Evolutionary conservation across 1,140 invertebrate genomes (phyloP), one percentile per base, ranked within the genome.

Genomic region (Caenorhabditis remanei): DNA sequence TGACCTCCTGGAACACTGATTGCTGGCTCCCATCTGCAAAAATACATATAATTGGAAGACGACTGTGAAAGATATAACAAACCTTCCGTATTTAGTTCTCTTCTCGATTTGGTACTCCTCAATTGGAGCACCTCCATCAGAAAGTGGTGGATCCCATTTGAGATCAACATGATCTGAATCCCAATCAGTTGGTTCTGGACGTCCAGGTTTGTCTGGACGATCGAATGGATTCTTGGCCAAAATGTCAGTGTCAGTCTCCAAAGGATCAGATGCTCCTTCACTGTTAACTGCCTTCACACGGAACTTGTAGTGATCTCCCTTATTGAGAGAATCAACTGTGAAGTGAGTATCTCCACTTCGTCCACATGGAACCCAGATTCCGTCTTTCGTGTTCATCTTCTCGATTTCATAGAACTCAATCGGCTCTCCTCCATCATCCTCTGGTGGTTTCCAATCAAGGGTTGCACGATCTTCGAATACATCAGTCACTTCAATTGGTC

Each of bases 51-150:
- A 84, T 63, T 58, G 5, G 21, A 6, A 3, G 16, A 84, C 8
- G 6, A 40, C 40, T 7, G n/a, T 46, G n/a, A 6, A 14, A 58
- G 13, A 21, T 24, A 5, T 13, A 13, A 61, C 32, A 58, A 24
- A 85, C 67, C 86, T 87, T 95, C 95, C 96, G 91, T 95, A 95
- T 83, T 97, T 95, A 92, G 98, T 96, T 92, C 97, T 97, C 94
- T 97, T 98, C 94, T 99, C 97, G 87, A 99, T 95, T 71, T 98
- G 95, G 92, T 99, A 99, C 56, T 96, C 96, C 46, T 96, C 96
- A 91, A 99, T 96, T 32, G 97, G 97, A 50, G 96, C 96, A 56
- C 98, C 98, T 83, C 97, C 97, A 93, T 99, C 97, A 90, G 95
- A 89, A 13, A 95, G 95, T 0, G 97, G 97, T 61, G 96, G 94